A percentile compares a stretch with the other conserved stretches of the same genome.
Conservation (phyloP, 2,113 vertebrate species). For the Motacilla alba region DNA sequence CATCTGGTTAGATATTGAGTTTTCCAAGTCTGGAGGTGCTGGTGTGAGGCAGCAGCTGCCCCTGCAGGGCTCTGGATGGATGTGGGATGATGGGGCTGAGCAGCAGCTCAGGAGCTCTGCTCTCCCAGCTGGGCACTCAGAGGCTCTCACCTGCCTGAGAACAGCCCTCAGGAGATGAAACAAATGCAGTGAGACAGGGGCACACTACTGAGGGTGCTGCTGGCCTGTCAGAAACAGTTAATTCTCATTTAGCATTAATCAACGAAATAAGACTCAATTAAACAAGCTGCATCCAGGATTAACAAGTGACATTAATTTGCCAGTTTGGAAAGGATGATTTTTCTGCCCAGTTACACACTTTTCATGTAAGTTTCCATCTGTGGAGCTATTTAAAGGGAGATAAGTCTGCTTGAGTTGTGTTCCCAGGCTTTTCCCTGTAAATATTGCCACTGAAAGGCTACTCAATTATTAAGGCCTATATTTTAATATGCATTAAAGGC, state of each 20-base stretch:
- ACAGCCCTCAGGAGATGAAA: neutral
- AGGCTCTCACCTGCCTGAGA: neutral
- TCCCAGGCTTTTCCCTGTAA: neutral
- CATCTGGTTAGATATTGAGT: neutral
- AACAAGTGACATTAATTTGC: neutral
- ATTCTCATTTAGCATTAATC: neutral
- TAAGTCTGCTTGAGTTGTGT: neutral
- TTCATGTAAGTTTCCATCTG: neutral
- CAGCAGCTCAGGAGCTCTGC: neutral
- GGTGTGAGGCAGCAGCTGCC: neutral
- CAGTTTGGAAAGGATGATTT: neutral
- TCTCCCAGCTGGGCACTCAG: neutral
- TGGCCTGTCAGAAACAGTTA: neutral
- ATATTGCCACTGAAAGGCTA: neutral
- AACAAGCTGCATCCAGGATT: neutral
- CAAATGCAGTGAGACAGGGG: neutral
- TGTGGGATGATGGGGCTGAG: neutral
- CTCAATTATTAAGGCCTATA: neutral
- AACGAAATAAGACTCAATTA: neutral
- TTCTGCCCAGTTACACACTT: neutral
- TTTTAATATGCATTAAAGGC: neutral
- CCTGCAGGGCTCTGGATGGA: neutral
- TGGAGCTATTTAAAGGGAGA: neutral
- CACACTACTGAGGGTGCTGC: neutral
- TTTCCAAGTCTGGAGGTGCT: neutral